Evolutionary conservation across 1,140 invertebrate genomes (phyloP).

Genomic region (Physella acuta): DNA sequence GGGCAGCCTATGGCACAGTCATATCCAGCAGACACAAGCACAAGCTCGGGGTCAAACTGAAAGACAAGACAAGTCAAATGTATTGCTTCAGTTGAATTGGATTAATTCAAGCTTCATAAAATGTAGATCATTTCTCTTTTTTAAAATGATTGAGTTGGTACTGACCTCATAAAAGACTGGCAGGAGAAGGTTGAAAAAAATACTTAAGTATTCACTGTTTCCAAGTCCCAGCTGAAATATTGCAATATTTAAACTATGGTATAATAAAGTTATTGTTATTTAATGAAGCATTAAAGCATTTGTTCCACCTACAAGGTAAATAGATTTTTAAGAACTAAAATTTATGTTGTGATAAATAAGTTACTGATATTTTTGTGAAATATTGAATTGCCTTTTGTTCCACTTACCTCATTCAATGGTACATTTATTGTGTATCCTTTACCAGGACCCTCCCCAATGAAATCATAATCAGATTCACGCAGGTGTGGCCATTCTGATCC

Average conservation of each 20-base stretch:
- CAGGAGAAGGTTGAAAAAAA: constrained; percentile 85
- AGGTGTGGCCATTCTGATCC: constrained; percentile 94
- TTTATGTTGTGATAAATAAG: no score
- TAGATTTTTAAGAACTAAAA: no score
- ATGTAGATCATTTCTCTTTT: background rate
- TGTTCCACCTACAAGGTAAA: no score
- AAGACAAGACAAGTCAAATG: no score
- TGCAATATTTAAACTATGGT: no score
- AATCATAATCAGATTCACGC: constrained; percentile 85
- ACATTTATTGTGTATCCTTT: constrained; percentile 90
- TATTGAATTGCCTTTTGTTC: no score
- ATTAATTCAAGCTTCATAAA: background rate
- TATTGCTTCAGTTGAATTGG: background rate
- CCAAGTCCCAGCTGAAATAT: constrained; percentile 62
- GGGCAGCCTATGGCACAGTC: constrained; percentile 88
- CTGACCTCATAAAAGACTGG: constrained; percentile 87
- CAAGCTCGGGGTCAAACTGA: constrained; percentile 79
- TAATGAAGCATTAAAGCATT: no score
- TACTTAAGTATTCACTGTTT: constrained; percentile 86
- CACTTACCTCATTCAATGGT: constrained; percentile 77
- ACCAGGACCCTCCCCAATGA: constrained; percentile 75
- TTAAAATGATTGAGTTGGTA: no score
- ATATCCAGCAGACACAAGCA: constrained; percentile 89
- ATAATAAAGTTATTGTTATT: no score
- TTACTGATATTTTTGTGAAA: no score